phyloP scores from a whole-genome alignment of 1,140 invertebrate genomes.

The Drosophila azteca region DNA sequence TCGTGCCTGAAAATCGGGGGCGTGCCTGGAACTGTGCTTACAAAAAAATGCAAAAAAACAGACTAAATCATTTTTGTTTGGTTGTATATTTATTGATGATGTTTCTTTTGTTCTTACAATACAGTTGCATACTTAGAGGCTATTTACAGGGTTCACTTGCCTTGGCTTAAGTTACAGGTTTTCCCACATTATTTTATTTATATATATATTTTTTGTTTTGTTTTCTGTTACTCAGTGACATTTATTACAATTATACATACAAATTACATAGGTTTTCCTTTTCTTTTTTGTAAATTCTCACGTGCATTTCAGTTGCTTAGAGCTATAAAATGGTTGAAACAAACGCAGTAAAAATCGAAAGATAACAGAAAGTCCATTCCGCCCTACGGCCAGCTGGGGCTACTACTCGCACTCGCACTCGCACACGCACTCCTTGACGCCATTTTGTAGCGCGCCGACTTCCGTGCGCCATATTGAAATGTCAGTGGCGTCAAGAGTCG shows the following conservation, averaged over 20 bases:
- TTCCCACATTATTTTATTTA: not conserved
- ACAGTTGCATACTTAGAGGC: conserved; percentile 65
- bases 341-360: conserved; percentile 37
- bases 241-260: conserved; percentile 48
- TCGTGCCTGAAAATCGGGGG: not conserved
- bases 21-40: conserved; percentile 12
- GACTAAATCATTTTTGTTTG: conserved; percentile 25
- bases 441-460: conserved; percentile 74
- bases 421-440: conserved; percentile 20
- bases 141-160: conserved; percentile 68
- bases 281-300: conserved; percentile 73
- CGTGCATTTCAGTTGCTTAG: conserved; percentile 82
- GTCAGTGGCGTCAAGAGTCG: conserved; percentile 65
- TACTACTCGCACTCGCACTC: too few species aligned
- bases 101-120: conserved; percentile 60
- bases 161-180: conserved; percentile 28
- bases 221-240: conserved; percentile 26
- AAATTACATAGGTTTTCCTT: conserved; percentile 25
- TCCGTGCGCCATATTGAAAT: conserved; percentile 75
- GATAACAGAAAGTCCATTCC: conserved; percentile 18
- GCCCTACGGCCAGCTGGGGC: not conserved
- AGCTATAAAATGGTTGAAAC: conserved; percentile 63
- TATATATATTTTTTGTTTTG: not conserved
- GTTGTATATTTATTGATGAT: conserved; percentile 65
- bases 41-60: not conserved